Evolutionary conservation across 2,797 vertebrate genomes (phyloP), one percentile per base, ranked within the genome.

Genomic region (Malurus leucopterus): DNA sequence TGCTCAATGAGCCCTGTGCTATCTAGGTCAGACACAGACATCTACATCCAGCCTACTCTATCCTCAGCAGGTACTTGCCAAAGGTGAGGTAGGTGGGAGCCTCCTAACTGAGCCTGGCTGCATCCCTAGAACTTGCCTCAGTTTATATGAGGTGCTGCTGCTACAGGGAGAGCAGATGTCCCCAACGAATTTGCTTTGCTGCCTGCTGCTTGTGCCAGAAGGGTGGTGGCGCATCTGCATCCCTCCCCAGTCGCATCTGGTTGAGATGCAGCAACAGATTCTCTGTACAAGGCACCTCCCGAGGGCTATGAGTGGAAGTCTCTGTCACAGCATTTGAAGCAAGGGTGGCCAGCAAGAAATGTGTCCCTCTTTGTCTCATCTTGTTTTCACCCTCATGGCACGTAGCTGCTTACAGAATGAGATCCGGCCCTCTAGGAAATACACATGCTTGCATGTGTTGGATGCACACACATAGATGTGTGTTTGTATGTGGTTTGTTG

Each of bases 401-500:
- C 0, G 4, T 86, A 84, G 20, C 32, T 57, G 61, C 89, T 84
- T 68, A 73, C 4, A 82, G 83, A 82, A 41, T 0, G 4, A 89
- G 68, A 86, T 86, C 46, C 0, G 2, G 18, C 46, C 68, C 64
- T 84, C 76, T 68, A 89, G 87, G 57, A 94, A 63, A 74, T 46
- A 55, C 53, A 78, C 34, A 68, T 79, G 79, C 47, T 89, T 82
- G 76, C 83, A 67, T 70, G 79, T 73, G 57, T 88, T 93, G 71
- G 64, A 54, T 89, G 77, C 57, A 76, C 71, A 88, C 68, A 82
- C 50, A 84, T 86, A 89, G 89, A 89, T 76, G 29, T 83, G 59
- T 70, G 43, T 61, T 88, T 91, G 76, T 61, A 84, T 57, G 69
- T 57, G 74, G 88, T 91, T 94, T 94, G 85, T 70, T 80, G 87